Evolutionary conservation across 2,113 vertebrate species (phyloP).

Genomic region (Chrysemys picta): DNA sequence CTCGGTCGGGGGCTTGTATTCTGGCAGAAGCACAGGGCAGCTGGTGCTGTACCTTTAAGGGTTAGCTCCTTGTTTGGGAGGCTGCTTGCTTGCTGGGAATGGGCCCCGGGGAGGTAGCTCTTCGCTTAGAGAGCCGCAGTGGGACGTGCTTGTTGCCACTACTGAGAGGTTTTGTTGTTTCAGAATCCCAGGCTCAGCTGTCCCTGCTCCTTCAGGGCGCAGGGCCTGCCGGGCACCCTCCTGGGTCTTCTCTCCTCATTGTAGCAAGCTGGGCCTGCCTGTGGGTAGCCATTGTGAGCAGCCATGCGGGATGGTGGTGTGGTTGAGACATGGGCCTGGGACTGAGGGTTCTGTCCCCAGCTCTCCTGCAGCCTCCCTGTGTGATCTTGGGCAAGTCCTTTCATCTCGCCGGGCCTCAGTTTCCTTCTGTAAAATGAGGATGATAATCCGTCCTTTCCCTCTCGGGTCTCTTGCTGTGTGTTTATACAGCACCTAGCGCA

Average conservation of each 20-base stretch:
- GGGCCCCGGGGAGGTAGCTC: not conserved
- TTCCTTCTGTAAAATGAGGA: not conserved
- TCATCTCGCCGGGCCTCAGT: not conserved
- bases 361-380: not conserved
- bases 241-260: no score
- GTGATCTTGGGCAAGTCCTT: not conserved
- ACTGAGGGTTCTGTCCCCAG: no score
- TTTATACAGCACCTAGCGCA: not conserved
- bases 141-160: not conserved
- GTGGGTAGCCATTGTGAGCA: no score
- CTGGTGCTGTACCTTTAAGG: not conserved
- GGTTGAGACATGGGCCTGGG: no score
- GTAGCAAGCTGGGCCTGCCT: no score
- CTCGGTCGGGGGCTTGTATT: no score
- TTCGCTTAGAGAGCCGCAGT: not conserved
- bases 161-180: not conserved
- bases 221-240: not conserved
- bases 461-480: not conserved
- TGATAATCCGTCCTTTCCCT: not conserved
- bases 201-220: no score
- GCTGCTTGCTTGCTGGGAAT: not conserved
- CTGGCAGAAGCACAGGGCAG: not conserved
- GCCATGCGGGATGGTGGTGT: no score
- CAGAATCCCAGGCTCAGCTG: not conserved
- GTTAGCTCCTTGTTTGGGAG: not conserved